Conservation (phyloP, 1,140 invertebrate species). For the Drosophila fuyamai region DNA sequence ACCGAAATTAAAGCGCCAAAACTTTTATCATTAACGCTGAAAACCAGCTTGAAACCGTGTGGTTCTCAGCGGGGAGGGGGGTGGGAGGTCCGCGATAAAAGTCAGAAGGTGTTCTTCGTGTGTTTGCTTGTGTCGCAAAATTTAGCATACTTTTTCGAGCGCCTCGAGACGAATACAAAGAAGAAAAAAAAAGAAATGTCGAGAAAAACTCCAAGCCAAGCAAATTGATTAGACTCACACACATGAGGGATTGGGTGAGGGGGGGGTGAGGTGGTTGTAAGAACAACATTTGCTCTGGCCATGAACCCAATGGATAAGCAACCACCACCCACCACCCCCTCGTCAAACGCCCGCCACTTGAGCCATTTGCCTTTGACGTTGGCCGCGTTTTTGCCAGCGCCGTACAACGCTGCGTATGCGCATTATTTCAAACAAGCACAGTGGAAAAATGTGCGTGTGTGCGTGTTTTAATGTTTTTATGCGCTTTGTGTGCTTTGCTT, state of each 20-base stretch:
- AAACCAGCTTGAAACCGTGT: conserved; percentile 72
- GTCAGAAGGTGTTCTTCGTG: conserved; percentile 68
- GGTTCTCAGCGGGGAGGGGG: conserved; percentile 10
- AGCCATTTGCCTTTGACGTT: conserved; percentile 61
- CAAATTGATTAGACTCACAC: conserved; percentile 65
- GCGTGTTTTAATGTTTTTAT: conserved; percentile 22
- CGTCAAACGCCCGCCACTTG: conserved; percentile 49
- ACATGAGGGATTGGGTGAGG: background rate
- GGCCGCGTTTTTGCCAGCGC: conserved; percentile 24
- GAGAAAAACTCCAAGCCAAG: conserved; percentile 46
- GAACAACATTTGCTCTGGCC: conserved; percentile 34
- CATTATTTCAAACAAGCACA: conserved; percentile 68
- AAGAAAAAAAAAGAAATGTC: conserved; percentile 1
- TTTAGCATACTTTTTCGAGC: conserved; percentile 54
- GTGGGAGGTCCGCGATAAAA: conserved; percentile 48
- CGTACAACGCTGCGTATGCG: conserved; percentile 69
- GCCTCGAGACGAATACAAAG: conserved; percentile 14
- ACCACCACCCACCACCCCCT: background rate
- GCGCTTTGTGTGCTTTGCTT: conserved; percentile 41
- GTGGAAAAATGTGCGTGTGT: conserved; percentile 50
- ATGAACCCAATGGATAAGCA: conserved; percentile 25
- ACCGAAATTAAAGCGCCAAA: conserved; percentile 36
- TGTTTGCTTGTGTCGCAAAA: conserved; percentile 22
- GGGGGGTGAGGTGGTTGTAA: no score
- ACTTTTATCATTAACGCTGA: conserved; percentile 78